These are phyloP conservation scores for Hipparchia semele DNA, from an alignment of 2,888 invertebrate species.

Conservation along the genomic window DNA sequence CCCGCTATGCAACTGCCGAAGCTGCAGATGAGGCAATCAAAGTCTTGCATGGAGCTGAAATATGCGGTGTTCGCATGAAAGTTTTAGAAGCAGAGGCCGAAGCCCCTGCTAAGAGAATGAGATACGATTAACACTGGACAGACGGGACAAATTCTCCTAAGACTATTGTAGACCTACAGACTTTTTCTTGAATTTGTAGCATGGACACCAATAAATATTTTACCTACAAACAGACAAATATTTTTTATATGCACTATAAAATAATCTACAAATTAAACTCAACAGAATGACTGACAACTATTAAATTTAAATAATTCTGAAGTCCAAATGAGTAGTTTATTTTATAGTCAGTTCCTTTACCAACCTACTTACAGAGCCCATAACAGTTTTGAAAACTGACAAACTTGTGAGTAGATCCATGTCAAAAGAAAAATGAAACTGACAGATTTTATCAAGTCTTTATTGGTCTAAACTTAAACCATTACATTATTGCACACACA, in stretches of 20 bases:
- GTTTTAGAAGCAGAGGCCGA: slow-evolving; percentile 92
- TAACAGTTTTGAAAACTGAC: slow-evolving; percentile 16
- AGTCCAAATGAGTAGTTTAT: slow-evolving; percentile 16
- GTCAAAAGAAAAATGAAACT: slow-evolving; percentile 24
- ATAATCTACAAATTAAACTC: slow-evolving; percentile 21
- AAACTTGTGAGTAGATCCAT: slow-evolving; percentile 1
- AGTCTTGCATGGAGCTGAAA: slow-evolving; percentile 91
- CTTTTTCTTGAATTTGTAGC: slow-evolving; percentile 29
- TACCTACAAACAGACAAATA: slow-evolving; percentile 33
- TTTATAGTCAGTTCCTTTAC: slow-evolving; percentile 16
- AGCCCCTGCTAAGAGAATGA: slow-evolving; percentile 56
- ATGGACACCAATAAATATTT: slow-evolving; percentile 31
- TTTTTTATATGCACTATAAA: slow-evolving; percentile 31
- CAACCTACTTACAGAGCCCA: background rate
- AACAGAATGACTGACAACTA: slow-evolving; percentile 27
- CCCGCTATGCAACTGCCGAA: slow-evolving; percentile 89
- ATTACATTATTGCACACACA: slow-evolving; percentile 64
- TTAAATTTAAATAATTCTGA: background rate
- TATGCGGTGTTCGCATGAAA: slow-evolving; percentile 93
- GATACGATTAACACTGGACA: slow-evolving; percentile 45
- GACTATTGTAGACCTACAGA: slow-evolving; percentile 40
- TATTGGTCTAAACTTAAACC: slow-evolving; percentile 46
- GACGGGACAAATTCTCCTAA: slow-evolving; percentile 40
- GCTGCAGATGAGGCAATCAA: slow-evolving; percentile 90
- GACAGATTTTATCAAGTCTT: slow-evolving; percentile 23